phyloP scores from a whole-genome alignment of 2,888 invertebrate genomes.

The Timandra comae region DNA sequence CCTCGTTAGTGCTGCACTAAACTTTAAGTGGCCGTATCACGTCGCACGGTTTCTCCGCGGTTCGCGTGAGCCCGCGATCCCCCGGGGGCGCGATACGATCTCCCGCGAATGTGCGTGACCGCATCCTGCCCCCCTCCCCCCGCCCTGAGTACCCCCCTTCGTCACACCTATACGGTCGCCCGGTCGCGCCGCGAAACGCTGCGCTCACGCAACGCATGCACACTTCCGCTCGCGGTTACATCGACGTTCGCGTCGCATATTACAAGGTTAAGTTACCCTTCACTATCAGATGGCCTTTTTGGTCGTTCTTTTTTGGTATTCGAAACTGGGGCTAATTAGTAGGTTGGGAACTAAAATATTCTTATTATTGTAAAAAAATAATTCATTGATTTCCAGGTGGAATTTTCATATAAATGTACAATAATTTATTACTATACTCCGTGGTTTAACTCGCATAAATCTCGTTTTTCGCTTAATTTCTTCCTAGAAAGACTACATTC shows the following conservation, averaged over 20 bases:
- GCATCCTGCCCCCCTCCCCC: conserved; percentile 47
- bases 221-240: conserved; percentile 39
- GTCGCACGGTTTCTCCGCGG: conserved; percentile 36
- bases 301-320: conserved; percentile 5
- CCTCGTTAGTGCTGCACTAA: background rate
- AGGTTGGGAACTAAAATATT: too few species aligned
- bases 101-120: conserved; percentile 61
- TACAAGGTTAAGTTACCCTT: conserved; percentile 26
- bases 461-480: too few species aligned
- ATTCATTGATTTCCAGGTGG: too few species aligned
- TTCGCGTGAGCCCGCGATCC: conserved; percentile 31
- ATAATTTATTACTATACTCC: too few species aligned
- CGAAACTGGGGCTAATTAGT: too few species aligned
- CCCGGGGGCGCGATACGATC: conserved; percentile 48
- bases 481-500: too few species aligned
- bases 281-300: conserved; percentile 10
- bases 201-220: conserved; percentile 14
- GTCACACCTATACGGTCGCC: conserved; percentile 1
- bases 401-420: too few species aligned
- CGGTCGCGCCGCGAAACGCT: conserved; percentile 30
- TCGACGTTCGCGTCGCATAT: conserved; percentile 13
- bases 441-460: too few species aligned
- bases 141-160: conserved; percentile 11
- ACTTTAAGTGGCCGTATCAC: conserved; percentile 19
- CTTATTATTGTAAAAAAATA: too few species aligned